Percentiles rank a stretch among this genome's conserved stretches.
These are phyloP conservation scores for Candidula unifasciata DNA, from an alignment of 2,888 invertebrate species.

Conservation along the genomic window DNA sequence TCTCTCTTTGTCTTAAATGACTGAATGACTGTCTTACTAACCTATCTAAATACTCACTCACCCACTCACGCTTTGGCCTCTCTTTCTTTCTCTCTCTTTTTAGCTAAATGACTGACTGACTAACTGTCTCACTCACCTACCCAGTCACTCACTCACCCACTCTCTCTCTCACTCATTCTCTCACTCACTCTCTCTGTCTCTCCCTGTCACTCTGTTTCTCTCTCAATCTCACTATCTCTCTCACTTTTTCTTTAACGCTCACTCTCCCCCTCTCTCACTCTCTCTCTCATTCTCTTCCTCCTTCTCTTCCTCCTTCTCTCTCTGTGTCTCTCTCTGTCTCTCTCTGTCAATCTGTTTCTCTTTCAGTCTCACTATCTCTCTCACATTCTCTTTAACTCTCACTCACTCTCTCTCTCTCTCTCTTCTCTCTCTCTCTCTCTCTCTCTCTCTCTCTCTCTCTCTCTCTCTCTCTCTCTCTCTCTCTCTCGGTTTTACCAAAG, in stretches of 20 bases:
- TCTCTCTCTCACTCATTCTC: neutral
- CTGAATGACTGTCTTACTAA: no score
- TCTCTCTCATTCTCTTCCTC: neutral
- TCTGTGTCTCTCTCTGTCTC: neutral
- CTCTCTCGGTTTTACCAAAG: no score
- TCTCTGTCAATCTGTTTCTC: no score
- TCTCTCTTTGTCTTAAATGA: conserved; percentile 13
- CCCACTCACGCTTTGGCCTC: neutral
- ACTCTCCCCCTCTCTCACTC: neutral
- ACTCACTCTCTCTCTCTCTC: neutral
- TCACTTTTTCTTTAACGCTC: neutral
- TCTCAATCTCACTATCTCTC: neutral
- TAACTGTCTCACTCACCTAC: neutral
- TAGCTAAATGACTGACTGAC: no score
- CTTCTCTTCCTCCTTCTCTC: neutral
- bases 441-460: neutral
- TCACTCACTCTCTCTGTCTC: neutral
- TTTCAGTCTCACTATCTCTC: neutral
- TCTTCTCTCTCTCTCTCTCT: neutral
- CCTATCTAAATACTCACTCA: no score
- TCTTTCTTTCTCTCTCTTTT: neutral
- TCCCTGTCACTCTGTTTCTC: neutral
- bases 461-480: neutral
- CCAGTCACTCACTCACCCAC: neutral
- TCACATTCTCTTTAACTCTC: neutral